Conservation (phyloP, 2,797 vertebrate genomes). For the Falco berigora region DNA sequence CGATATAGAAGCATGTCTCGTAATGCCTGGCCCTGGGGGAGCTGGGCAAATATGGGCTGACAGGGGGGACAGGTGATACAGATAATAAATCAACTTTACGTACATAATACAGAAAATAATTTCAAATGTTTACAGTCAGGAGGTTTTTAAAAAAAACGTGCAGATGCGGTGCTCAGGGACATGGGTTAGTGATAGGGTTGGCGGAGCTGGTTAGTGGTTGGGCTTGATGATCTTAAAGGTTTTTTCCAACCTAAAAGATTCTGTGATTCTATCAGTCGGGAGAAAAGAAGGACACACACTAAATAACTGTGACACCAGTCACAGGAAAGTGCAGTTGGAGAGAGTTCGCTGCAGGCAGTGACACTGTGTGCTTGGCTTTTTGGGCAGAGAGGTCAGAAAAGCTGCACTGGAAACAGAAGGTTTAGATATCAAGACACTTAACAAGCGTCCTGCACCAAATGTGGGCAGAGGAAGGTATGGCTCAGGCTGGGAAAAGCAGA, state of each 20-base stretch:
- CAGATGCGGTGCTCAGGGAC: no score
- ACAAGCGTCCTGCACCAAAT: not conserved
- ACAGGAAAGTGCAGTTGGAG: accelerated
- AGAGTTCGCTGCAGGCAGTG: not conserved
- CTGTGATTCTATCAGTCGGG: not conserved
- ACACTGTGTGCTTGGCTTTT: not conserved
- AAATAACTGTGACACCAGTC: no score
- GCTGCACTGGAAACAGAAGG: not conserved
- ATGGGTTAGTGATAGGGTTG: no score
- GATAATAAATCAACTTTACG: not conserved
- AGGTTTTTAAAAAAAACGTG: no score
- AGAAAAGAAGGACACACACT: accelerated
- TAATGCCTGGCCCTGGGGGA: not conserved
- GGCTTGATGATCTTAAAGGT: no score
- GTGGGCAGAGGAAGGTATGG: not conserved
- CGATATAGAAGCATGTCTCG: accelerated
- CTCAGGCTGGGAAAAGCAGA: not conserved
- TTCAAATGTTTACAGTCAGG: not conserved
- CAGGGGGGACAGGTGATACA: accelerated
- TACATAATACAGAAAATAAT: accelerated
- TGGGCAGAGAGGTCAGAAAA: not conserved
- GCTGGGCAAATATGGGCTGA: not conserved
- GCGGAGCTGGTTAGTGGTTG: not conserved
- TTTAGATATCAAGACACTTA: not conserved
- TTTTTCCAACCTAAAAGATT: no score